Evolutionary conservation across 2,888 invertebrate species (phyloP), one percentile per base, ranked within the genome.

Genomic region (Parthenolecanium corni): DNA sequence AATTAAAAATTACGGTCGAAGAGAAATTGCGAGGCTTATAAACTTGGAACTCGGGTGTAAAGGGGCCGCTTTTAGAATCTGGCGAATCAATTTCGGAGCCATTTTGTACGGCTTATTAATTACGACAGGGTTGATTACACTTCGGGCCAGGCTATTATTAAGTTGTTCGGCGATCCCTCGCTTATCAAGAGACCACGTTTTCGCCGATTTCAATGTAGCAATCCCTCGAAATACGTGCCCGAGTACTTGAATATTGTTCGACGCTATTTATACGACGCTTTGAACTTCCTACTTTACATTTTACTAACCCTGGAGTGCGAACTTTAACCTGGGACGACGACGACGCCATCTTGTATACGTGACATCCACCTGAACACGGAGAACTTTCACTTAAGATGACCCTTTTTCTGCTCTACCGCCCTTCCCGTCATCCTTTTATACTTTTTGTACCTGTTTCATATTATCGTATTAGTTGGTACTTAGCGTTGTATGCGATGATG

Each of bases 121-220:
- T 61, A 61, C 61, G 61, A 61, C 61, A 40, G 61, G 61, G 61
- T 61, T 61, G 61, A 61, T 61, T 61, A 61, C 61, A 49, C 61
- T 51, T 61, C 51, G 51, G 61, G 49, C 61, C 61, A 20, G 36
- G 23, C 61, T 49, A 61, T 61, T 61, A 61, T 61, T 61, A 61
- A 61, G 61, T 61, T 61, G 61, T 61, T 61, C 61, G 21, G 61
- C 61, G 61, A 61, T 61, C 61, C 61, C 57, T 51, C 31, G 5
- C 61, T 61, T 51, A 61, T 49, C 40, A 51, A 61, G 51, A 61
- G 61, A 61, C 61, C 51, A 51, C 49, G 51, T 51, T 61, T 61
- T 31, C 31, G 31, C 61, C 61, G 61, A 61, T 61, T 31, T 51
- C 61, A 61, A 51, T 49, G 61, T 51, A 36, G 51, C 49, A 61